phyloP scores from a whole-genome alignment of 1,140 invertebrate species.

The Zaprionus taronus region DNA sequence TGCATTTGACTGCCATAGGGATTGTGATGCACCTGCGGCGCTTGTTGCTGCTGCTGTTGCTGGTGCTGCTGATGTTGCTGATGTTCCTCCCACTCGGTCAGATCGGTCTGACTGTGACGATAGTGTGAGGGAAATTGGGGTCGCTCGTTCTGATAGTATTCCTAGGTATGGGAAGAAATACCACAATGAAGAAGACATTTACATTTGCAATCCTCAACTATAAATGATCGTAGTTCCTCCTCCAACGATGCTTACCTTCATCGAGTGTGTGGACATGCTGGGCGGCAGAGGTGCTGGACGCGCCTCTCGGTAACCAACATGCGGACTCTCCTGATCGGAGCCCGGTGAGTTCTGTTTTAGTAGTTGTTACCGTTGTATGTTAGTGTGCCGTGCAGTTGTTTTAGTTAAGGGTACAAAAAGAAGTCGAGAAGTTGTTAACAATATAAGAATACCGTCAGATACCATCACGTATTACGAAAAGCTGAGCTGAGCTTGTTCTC shows the following conservation, averaged over 20 bases:
- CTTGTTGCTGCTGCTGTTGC: constrained; percentile 72
- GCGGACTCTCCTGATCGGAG: constrained; percentile 80
- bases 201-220: background rate
- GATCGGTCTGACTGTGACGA: constrained; percentile 82
- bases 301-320: constrained; percentile 72
- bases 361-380: constrained; percentile 30
- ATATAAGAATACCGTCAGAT: background rate
- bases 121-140: constrained; percentile 75
- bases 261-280: constrained; percentile 83
- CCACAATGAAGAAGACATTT: constrained; percentile 34
- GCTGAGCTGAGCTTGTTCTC: constrained; percentile 23
- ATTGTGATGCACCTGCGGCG: constrained; percentile 69
- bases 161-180: constrained; percentile 61
- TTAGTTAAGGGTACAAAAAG: constrained; percentile 28
- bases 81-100: constrained; percentile 84
- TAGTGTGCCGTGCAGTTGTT: constrained; percentile 51
- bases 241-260: constrained; percentile 76
- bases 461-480: constrained; percentile 13
- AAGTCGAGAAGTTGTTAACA: constrained; percentile 48
- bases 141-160: constrained; percentile 84
- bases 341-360: constrained; percentile 78
- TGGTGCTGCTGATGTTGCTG: constrained; percentile 63
- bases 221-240: background rate
- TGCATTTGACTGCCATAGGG: constrained; percentile 77
- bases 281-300: constrained; percentile 76